Base-by-base conservation (phyloP, 2,113 vertebrate genomes). In the Lucifuga dentata region DNA sequence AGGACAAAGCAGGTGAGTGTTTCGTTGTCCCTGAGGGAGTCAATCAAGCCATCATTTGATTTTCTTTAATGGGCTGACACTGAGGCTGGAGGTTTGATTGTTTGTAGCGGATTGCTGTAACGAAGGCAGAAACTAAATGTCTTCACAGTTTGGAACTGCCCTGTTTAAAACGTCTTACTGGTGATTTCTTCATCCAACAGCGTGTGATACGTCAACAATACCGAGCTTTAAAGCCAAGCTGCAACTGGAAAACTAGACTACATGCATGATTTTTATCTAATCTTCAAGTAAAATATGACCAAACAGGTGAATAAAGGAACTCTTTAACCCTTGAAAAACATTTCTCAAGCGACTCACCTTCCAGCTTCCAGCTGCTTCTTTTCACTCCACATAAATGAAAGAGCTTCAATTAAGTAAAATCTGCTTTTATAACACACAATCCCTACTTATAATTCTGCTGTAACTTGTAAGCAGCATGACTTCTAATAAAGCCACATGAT, bases 401-500 rank as follows among this genome's bases (percentile, higher is more conserved):
- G 60, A 48, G 41, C 55, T 59, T 26, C 65, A 43, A 51, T 75
- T 83, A n/a, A n/a, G n/a, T 77, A 45, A 83, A 61, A 73, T 12
- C 36, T 57, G 35, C 65, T 77, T 81, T 85, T 55, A 80, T 63
- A 68, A 40, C 49, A 40, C 53, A 40, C 73, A 65, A 41, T 45
- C 41, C 12, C 5, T 50, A 50, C 61, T 79, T 53, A 81, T 56
- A 77, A 40, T 21, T 8, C 43, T 1, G 68, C 60, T 71, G 26
- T 68, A 59, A 79, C 72, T 81, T 61, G 35, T 43, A 68, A 80
- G 61, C 57, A 68, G 66, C 69, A 5, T 16, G 64, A 58, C 61
- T 46, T 78, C 84, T 88, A 85, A 87, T 86, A 79, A 89, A 88
- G 86, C 68, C 8, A 0, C 84, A 43, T 53, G 19, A 81, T 78